Percentiles rank a stretch among this genome's conserved stretches.
These are phyloP conservation scores for Larimichthys crocea DNA, from an alignment of 2,113 vertebrate species.

Conservation along the genomic window DNA sequence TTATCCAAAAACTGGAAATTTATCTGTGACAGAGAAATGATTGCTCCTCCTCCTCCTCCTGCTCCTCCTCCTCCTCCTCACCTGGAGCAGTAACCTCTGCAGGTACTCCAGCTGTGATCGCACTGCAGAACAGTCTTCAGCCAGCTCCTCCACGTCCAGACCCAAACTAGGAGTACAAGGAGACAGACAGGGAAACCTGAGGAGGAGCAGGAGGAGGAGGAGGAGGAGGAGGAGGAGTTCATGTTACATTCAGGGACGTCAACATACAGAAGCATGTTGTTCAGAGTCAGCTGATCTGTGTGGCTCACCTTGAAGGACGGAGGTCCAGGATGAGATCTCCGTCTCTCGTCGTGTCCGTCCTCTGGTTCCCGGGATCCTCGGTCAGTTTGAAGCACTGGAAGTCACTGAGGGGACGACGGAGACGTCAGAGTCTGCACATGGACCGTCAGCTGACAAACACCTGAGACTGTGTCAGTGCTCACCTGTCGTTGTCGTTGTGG, in stretches of 20 bases:
- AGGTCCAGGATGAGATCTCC: constrained; percentile 51
- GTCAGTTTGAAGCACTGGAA: constrained; percentile 53
- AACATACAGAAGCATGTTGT: no score
- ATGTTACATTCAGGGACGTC: no score
- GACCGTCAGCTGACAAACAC: neutral
- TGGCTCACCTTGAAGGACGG: constrained; percentile 49
- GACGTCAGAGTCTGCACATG: no score
- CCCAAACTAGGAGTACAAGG: constrained; percentile 64
- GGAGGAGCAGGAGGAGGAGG: neutral
- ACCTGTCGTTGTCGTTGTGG: constrained; percentile 80
- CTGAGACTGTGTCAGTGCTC: neutral
- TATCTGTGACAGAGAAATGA: no score
- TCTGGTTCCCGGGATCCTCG: constrained; percentile 60
- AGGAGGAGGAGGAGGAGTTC: no score
- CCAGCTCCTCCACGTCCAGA: constrained; percentile 91
- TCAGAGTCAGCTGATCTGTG: no score
- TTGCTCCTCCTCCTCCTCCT: no score
- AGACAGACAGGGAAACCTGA: constrained; percentile 45
- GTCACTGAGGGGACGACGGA: constrained; percentile 26
- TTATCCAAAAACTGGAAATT: no score
- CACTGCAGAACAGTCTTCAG: constrained; percentile 92
- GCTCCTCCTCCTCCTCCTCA: constrained; percentile 74
- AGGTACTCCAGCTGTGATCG: constrained; percentile 90
- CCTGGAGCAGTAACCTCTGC: constrained; percentile 90
- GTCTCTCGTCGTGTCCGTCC: neutral